Base-by-base conservation (phyloP, 2,888 invertebrate genomes). In the Brachypterus glaber region DNA sequence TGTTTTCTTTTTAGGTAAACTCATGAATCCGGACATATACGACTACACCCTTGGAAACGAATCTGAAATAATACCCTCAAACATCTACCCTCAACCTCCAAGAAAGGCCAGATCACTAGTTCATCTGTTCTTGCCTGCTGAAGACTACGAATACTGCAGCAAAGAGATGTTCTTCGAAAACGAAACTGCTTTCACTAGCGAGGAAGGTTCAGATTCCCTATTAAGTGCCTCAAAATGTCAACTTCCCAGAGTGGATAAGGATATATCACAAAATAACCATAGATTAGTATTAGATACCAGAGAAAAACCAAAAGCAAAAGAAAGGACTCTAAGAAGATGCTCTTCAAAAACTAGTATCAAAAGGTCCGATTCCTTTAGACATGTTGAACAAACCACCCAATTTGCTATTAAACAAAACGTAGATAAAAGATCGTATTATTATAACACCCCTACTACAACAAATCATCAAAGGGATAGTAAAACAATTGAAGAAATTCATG, bases 11-110 rank as follows among this genome's bases (percentile, higher is more conserved):
- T 51, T 62, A 3, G 55, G 59, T 37, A 58, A 58, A 49, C 50
- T 54, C 5, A 53, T 58, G 3, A n/a, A n/a, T n/a, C n/a, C n/a
- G n/a, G 54, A 53, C n/a, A 49, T 57, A 3, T 73, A 71, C 57
- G 74, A 72, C 50, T 72, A 72, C 2, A 64, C 71, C 14, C 70
- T 73, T 3, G 34, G 72, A 66, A 54, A 72, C 68, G 44, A 72
- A 68, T 69, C 74, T 27, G 81, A 82, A 50, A 86, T 86, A 31
- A 71, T 88, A 2, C 88, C 87, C 1, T 77, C 76, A 0, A 82
- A 82, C 60, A 72, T 88, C 38, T 72, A 85, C 35, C 87, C 88
- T 0, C 84, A 85, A 58, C 87, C 88, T 31, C 87, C 87, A 0
- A 71, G 85, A 47, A 79, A 82, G 59, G 73, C 82, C 0, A 74